Base-by-base conservation (phyloP, 2,888 invertebrate species). In the Andricus quercusramuli region DNA sequence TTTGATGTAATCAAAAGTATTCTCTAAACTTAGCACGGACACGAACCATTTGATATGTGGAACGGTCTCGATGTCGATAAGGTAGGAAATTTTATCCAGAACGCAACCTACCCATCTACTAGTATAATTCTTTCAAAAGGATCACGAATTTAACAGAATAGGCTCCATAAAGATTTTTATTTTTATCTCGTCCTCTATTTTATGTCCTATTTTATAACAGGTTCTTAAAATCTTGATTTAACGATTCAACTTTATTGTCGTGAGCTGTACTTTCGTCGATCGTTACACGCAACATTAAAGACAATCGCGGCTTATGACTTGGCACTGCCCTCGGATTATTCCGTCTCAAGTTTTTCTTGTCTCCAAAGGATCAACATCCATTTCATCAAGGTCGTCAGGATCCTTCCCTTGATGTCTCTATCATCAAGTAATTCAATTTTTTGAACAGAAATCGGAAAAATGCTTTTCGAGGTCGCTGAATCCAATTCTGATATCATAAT, bases 271-370 rank as follows among this genome's bases (percentile, higher is more conserved):
- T 66, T 32, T 67, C 3, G 41, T 67, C n/a, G 66, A 67, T 67
- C 41, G 9, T 67, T 67, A 37, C 66, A 67, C 41, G 66, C n/a
- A 20, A 22, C 37, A 66, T 37, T 67, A 41, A n/a, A 37, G 66
- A 67, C 32, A 67, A 67, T 67, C 37, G 41, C 20, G 32, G 66
- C n/a, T n/a, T n/a, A 67, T n/a, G 41, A 67, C 41, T 67, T 67
- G 66, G 66, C 66, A 37, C 37, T 41, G 66, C 66, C n/a, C n/a
- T 66, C 66, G 41, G n/a, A 67, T 67, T 67, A 67, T 67, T 67
- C 66, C 37, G 32, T n/a, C 65, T 37, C 9, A 15, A 32, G 65
- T 67, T 62, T 62, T 62, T 62, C 62, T 62, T 3, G 25, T 25
- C 62, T 6, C 25, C n/a, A 37, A 11, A 37, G 66, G 66, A 67